These are phyloP conservation scores for Nannobrachium achirus DNA, from an alignment of 2,113 vertebrate species.

Conservation along the genomic window DNA sequence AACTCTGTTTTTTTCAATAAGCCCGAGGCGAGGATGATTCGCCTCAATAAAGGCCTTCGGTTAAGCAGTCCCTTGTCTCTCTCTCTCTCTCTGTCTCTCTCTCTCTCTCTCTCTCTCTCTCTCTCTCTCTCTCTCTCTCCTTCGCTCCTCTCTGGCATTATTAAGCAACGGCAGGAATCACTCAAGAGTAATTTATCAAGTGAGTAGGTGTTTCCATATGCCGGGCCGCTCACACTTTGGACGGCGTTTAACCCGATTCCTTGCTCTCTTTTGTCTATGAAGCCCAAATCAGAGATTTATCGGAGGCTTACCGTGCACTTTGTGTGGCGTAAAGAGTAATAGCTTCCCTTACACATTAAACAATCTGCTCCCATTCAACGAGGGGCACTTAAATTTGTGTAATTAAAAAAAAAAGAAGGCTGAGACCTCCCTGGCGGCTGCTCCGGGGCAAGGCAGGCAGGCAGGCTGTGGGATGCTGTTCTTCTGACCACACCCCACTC, in stretches of 20 bases:
- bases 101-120: slow-evolving; percentile 21
- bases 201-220: slow-evolving; percentile 66
- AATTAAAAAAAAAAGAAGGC: slow-evolving; percentile 61
- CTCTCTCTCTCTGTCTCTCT: slow-evolving; percentile 9
- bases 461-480: slow-evolving; percentile 41
- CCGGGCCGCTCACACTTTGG: slow-evolving; percentile 27
- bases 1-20: slow-evolving; percentile 52
- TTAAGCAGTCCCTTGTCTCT: slow-evolving; percentile 24
- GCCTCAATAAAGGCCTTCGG: slow-evolving; percentile 12
- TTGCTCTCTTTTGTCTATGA: slow-evolving; percentile 53
- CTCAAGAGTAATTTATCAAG: slow-evolving; percentile 54
- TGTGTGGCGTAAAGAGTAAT: slow-evolving; percentile 57
- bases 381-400: slow-evolving; percentile 57
- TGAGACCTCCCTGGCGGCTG: slow-evolving; percentile 42
- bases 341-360: slow-evolving; percentile 52
- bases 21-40: slow-evolving; percentile 36
- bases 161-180: slow-evolving; percentile 39
- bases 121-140: slow-evolving; percentile 7
- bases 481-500: slow-evolving; percentile 8
- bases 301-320: slow-evolving; percentile 51
- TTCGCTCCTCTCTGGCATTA: slow-evolving; percentile 32
- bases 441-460: slow-evolving; percentile 40
- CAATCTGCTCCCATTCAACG: slow-evolving; percentile 61
- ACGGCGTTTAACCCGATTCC: slow-evolving; percentile 55
- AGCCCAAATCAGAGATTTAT: slow-evolving; percentile 48